These are phyloP conservation scores for Psittacula cyanocephala DNA, from an alignment of 2,113 vertebrate species.

Conservation along the genomic window DNA sequence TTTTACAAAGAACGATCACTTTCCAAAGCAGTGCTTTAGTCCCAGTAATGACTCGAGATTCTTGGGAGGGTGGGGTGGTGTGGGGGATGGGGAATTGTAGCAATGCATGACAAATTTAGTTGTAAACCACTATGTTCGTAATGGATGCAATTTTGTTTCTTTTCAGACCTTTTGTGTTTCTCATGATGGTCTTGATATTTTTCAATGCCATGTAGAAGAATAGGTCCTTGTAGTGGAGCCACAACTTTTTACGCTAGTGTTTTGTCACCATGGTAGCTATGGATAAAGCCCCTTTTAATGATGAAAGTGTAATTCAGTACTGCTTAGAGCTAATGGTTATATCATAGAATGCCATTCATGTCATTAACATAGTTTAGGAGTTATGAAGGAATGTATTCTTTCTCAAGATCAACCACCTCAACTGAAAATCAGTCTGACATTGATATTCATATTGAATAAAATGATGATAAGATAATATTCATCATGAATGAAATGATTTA, in stretches of 20 bases:
- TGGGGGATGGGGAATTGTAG: background rate
- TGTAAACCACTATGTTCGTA: constrained; percentile 24
- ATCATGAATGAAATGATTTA: background rate
- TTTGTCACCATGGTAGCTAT: constrained; percentile 55
- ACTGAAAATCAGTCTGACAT: background rate
- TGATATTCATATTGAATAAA: background rate
- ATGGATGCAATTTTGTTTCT: constrained; percentile 50
- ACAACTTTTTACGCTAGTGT: constrained; percentile 29
- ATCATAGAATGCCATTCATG: constrained; percentile 31
- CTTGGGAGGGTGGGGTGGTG: background rate
- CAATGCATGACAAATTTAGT: constrained; percentile 19
- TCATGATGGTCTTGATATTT: constrained; percentile 48
- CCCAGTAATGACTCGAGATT: constrained; percentile 37
- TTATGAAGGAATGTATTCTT: constrained; percentile 10
- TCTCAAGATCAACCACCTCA: background rate
- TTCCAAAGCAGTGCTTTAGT: constrained; percentile 34
- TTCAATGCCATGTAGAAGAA: constrained; percentile 36
- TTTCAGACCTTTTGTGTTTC: constrained; percentile 53
- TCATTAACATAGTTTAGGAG: constrained; percentile 16
- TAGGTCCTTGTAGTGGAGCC: constrained; percentile 27
- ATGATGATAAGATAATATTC: background rate
- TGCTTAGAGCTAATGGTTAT: constrained; percentile 9
- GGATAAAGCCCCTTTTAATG: constrained; percentile 15
- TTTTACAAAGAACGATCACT: constrained; percentile 61
- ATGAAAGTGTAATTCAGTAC: constrained; percentile 17